These are phyloP conservation scores for Calyptommatus sinebrachiatus DNA, from an alignment of 2,113 vertebrate species.

Conservation along the genomic window DNA sequence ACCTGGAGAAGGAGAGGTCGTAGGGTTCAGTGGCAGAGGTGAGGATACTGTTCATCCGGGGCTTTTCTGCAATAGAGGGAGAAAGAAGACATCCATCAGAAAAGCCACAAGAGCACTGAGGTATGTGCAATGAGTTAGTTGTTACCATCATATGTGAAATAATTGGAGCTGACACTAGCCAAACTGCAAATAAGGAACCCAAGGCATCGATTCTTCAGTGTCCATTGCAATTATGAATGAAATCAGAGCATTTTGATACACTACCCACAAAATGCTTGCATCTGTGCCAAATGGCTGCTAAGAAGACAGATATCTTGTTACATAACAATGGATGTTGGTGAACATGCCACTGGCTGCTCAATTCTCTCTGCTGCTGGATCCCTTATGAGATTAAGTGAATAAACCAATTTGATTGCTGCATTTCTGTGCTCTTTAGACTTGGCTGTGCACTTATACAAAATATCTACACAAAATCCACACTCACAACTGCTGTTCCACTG, in stretches of 20 bases:
- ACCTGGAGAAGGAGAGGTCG: slow-evolving; percentile 96
- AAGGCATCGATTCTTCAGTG: background rate
- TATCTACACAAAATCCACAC: background rate
- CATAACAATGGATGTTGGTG: background rate
- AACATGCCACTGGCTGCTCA: background rate
- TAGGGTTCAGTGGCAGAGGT: slow-evolving; percentile 98
- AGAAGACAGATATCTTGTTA: background rate
- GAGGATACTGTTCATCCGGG: slow-evolving; percentile 92
- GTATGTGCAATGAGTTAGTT: background rate
- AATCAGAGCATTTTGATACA: background rate
- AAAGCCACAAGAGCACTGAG: background rate
- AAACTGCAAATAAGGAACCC: background rate
- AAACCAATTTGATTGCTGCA: background rate
- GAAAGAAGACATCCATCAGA: background rate
- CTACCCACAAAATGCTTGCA: fast-evolving
- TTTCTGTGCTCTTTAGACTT: background rate
- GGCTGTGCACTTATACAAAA: background rate
- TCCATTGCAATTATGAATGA: background rate
- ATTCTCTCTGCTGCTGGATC: background rate
- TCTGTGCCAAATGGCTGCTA: background rate
- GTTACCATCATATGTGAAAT: background rate
- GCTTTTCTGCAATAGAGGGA: slow-evolving; percentile 81
- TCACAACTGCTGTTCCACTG: background rate
- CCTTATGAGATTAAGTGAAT: background rate
- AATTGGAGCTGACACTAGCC: background rate